Base-by-base conservation (phyloP, 2,888 invertebrate genomes). In the Caenorhabditis angaria region DNA sequence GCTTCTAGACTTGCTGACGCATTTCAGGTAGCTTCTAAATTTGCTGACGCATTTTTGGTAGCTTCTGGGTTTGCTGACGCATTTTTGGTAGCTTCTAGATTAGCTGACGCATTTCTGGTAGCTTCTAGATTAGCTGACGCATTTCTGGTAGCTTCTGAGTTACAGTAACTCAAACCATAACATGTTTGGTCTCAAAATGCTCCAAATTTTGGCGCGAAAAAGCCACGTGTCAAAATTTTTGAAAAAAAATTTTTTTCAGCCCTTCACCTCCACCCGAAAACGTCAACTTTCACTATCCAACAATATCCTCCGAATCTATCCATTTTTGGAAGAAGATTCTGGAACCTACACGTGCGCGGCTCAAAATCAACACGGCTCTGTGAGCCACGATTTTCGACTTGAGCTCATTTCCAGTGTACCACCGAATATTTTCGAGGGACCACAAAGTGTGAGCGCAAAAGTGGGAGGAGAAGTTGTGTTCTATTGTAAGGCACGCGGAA, bases 401-500 rank as follows among this genome's bases (percentile, higher is more conserved):
- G 76, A 76, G 24, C 62, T 81, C 18, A 69, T 81, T 24, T 70
- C 71, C 59, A 80, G 79, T 60, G 57, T 78, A 25, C 82, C 87
- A 1, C 87, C 86, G 8, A 64, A 75, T 28, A 86, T 86, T 53
- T 68, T 70, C 53, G 77, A 80, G 25, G 83, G 77, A 4, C 87
- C 87, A 6, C 56, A 74, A 20, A 61, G 69, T 0, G 68, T 70
- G n/a, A 70, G 63, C 20, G 72, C 66, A 0, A 62, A 67, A 14
- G 51, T 81, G 18, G 96, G 95, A 12, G 67, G 78, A 55, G 58
- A 62, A 20, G 78, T 74, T 25, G 92, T 4, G 78, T 93, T 97
- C 85, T 91, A 91, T 1, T 97, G 97, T 87, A 90, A 91, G 66
- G 95, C 93, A 0, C 91, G 91, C 53, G 96, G 95, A 1, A 92